phyloP scores from a whole-genome alignment of 1,140 invertebrate genomes.

The Anadara kagoshimensis region DNA sequence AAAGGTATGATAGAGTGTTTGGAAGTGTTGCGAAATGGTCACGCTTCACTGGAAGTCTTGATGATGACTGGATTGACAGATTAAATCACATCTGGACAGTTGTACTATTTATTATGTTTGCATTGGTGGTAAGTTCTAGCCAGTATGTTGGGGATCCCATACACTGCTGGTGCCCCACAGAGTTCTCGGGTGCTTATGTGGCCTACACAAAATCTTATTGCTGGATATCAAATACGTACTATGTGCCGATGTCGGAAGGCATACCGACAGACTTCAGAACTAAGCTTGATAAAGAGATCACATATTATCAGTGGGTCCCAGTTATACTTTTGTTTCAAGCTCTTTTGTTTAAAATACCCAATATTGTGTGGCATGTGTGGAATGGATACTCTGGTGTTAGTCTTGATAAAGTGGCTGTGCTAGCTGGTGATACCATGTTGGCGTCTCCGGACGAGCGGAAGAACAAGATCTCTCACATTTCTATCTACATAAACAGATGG shows the following conservation, averaged over 20 bases:
- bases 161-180: slow-evolving; percentile 68
- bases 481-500: slow-evolving; percentile 60
- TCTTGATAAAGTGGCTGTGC: slow-evolving; percentile 76
- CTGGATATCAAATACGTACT: slow-evolving; percentile 76
- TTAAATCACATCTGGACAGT: slow-evolving; percentile 64
- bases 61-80: slow-evolving; percentile 65
- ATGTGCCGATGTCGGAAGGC: slow-evolving; percentile 73
- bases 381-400: slow-evolving; percentile 59
- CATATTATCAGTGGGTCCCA: slow-evolving; percentile 97
- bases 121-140: slow-evolving; percentile 60
- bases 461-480: slow-evolving; percentile 52
- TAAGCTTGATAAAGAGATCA: slow-evolving; percentile 77
- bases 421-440: slow-evolving; percentile 76
- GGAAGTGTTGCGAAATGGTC: slow-evolving; percentile 57
- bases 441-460: slow-evolving; percentile 54
- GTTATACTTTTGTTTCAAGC: slow-evolving; percentile 96
- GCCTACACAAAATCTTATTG: slow-evolving; percentile 68
- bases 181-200: slow-evolving; percentile 61
- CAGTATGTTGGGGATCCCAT: slow-evolving; percentile 71
- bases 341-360: slow-evolving; percentile 94
- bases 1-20: slow-evolving; percentile 49
- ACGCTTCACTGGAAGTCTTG: slow-evolving; percentile 50
- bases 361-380: slow-evolving; percentile 73
- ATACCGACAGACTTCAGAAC: slow-evolving; percentile 62
- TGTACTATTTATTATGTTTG: slow-evolving; percentile 57